These are phyloP conservation scores for Synergus japonicus DNA, from an alignment of 2,888 invertebrate genomes.

Conservation along the genomic window DNA sequence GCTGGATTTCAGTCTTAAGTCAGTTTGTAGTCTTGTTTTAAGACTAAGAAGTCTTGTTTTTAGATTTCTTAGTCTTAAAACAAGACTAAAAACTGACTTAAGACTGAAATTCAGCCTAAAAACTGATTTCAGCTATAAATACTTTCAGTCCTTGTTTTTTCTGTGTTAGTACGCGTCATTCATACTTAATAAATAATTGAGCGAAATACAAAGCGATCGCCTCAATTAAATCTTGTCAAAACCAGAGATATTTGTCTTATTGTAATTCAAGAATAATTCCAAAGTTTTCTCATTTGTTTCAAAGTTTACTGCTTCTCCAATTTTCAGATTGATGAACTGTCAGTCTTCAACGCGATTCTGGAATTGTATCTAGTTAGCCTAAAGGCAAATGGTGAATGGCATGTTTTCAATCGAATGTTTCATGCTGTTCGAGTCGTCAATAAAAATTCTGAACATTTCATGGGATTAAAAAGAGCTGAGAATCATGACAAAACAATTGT, in stretches of 20 bases:
- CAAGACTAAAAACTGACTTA: too few species aligned
- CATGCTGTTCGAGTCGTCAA: slow-evolving; percentile 2
- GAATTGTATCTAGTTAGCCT: slow-evolving; percentile 1
- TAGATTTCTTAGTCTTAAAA: too few species aligned
- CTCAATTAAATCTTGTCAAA: neutral
- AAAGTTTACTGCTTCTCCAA: neutral
- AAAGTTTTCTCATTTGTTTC: neutral
- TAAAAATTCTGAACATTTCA: neutral
- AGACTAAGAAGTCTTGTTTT: too few species aligned
- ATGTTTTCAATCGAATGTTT: slow-evolving; percentile 20
- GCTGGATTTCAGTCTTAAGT: too few species aligned
- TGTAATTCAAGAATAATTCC: neutral
- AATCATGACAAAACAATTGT: neutral
- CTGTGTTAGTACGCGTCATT: too few species aligned
- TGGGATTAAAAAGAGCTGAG: neutral
- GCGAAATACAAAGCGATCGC: too few species aligned
- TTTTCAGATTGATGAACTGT: slow-evolving; percentile 17
- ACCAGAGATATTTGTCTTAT: neutral
- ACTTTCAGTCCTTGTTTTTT: too few species aligned
- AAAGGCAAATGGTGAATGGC: slow-evolving; percentile 11
- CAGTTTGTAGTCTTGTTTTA: too few species aligned
- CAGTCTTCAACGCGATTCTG: neutral
- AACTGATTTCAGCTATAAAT: too few species aligned
- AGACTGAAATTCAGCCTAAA: too few species aligned
- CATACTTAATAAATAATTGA: too few species aligned